Conservation (phyloP, 2,113 vertebrate species). For the Pagrus major region DNA sequence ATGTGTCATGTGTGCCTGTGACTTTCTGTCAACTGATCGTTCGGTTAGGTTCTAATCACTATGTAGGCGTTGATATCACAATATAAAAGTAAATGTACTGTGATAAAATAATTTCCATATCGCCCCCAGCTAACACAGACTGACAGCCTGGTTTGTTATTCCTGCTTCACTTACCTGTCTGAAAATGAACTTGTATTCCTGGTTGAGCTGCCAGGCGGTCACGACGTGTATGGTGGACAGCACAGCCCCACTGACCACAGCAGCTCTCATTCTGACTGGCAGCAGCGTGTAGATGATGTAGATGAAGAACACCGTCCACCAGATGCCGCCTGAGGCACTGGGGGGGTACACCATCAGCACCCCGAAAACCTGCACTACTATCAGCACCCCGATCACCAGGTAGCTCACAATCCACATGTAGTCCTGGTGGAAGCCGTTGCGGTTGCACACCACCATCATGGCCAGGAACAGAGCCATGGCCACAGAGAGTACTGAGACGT, state of each 20-base stretch:
- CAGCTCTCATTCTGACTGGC: constrained; percentile 95
- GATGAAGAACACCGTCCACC: constrained; percentile 97
- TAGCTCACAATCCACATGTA: constrained; percentile 98
- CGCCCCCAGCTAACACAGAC: background rate
- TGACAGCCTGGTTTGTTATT: background rate
- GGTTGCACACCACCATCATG: constrained; percentile 94
- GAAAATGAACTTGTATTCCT: constrained; percentile 87
- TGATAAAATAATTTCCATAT: background rate
- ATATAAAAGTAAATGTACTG: background rate
- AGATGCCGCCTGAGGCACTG: constrained; percentile 91
- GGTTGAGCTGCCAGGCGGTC: constrained; percentile 91
- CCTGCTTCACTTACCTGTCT: constrained; percentile 87
- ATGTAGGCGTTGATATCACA: background rate
- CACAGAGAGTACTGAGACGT: constrained; percentile 85
- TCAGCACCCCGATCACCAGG: constrained; percentile 90
- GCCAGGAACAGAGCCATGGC: constrained; percentile 90
- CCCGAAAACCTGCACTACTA: constrained; percentile 89
- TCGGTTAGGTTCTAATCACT: background rate
- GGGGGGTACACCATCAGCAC: constrained; percentile 86
- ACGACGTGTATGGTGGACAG: constrained; percentile 90
- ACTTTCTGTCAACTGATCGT: background rate
- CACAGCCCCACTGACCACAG: constrained; percentile 90
- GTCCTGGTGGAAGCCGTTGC: constrained; percentile 95
- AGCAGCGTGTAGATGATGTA: constrained; percentile 97
- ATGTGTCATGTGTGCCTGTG: too few relatives aligned